phyloP scores from a whole-genome alignment of 1,140 invertebrate genomes.

The Atopsyche davidsoni region DNA sequence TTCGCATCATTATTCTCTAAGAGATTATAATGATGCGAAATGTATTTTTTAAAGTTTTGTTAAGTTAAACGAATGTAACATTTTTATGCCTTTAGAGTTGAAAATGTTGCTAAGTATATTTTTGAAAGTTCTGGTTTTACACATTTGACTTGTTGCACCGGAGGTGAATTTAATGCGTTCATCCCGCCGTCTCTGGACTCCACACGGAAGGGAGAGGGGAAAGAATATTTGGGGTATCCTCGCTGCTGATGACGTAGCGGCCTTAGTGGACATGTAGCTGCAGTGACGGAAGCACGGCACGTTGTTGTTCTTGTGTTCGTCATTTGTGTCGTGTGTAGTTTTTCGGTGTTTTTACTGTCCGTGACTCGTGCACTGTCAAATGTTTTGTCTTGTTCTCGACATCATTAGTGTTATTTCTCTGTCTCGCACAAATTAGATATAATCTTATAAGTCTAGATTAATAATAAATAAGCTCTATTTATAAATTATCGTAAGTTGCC shows the following conservation, averaged over 20 bases:
- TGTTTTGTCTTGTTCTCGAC: no score
- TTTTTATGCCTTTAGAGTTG: no score
- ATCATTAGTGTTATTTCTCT: constrained; percentile 6
- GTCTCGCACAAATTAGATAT: no score
- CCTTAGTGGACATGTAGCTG: constrained; percentile 52
- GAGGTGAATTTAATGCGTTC: constrained; percentile 4
- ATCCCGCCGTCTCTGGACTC: constrained; percentile 22
- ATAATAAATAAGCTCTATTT: no score
- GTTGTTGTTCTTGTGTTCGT: constrained; percentile 50
- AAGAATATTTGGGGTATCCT: constrained; percentile 32
- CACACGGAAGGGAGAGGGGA: constrained; percentile 26
- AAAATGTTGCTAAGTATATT: no score
- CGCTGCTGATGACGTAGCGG: constrained; percentile 27
- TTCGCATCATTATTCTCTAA: no score
- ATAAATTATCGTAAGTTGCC: no score
- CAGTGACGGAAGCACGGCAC: constrained; percentile 49
- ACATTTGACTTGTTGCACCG: constrained; percentile 20
- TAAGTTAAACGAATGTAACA: no score
- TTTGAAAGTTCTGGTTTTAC: not conserved
- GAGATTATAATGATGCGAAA: no score
- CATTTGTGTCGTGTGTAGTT: constrained; percentile 43
- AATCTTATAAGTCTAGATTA: no score
- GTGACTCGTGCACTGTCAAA: constrained; percentile 13
- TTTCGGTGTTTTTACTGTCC: constrained; percentile 39
- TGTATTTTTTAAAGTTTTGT: no score